These are phyloP conservation scores for Acromyrmex charruanus DNA, from an alignment of 1,140 invertebrate genomes.

Conservation along the genomic window DNA sequence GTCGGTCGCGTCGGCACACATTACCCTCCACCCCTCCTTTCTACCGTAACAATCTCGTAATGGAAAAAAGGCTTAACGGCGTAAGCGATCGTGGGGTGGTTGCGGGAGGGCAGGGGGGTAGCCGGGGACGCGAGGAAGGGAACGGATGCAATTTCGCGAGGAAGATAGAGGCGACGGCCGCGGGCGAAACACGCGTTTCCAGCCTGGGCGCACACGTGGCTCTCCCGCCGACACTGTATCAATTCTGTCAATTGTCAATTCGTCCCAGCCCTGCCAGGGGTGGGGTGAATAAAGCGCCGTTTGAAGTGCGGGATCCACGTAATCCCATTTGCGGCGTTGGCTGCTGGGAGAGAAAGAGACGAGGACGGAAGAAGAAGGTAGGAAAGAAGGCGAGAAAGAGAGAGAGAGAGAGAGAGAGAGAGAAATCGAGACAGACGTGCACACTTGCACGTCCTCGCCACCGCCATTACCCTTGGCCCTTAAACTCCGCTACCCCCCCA, in stretches of 20 bases:
- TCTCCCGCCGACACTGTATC: constrained; percentile 77
- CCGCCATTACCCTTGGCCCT: background rate
- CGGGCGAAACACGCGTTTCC: constrained; percentile 60
- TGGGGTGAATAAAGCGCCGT: constrained; percentile 77
- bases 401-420: background rate
- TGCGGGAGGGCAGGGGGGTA: background rate
- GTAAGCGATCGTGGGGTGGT: constrained; percentile 45
- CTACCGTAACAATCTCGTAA: constrained; percentile 61
- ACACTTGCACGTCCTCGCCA: background rate
- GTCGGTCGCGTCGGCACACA: constrained; percentile 20
- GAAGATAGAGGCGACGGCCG: constrained; percentile 55
- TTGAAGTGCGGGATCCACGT: constrained; percentile 81
- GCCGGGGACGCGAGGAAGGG: constrained; percentile 8
- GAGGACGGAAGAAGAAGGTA: background rate
- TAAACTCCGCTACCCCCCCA: background rate
- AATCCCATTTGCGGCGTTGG: constrained; percentile 78
- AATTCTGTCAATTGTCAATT: constrained; percentile 86
- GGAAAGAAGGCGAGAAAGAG: background rate
- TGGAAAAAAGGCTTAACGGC: constrained; percentile 61
- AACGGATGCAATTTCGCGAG: constrained; percentile 61
- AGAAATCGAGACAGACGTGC: constrained; percentile 45
- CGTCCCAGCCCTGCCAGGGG: constrained; percentile 64
- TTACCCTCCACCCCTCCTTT: background rate
- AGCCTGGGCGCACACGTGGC: constrained; percentile 76
- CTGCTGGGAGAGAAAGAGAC: constrained; percentile 39